Evolutionary conservation across 1,140 invertebrate genomes (phyloP).

Genomic region (Drosophila kepulauana): DNA sequence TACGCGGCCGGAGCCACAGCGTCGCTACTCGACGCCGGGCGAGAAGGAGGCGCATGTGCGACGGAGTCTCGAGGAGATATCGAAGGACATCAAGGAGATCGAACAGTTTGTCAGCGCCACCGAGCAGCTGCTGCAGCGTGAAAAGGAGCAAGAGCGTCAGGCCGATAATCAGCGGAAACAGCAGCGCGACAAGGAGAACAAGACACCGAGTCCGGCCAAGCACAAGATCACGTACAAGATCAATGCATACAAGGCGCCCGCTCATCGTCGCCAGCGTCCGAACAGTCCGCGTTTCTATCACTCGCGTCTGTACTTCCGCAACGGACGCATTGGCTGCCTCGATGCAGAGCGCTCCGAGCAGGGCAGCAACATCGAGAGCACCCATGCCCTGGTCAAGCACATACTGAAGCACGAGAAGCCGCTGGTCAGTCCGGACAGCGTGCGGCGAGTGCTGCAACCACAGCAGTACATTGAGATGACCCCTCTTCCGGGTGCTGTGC

Average conservation of each 20-base stretch:
- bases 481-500: conserved; percentile 61
- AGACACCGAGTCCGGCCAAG: conserved; percentile 72
- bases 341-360: conserved; percentile 70
- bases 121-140: conserved; percentile 71
- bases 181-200: conserved; percentile 76
- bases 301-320: conserved; percentile 80
- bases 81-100: conserved; percentile 81
- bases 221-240: conserved; percentile 73
- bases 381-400: conserved; percentile 81
- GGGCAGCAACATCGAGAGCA: conserved; percentile 77
- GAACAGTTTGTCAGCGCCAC: conserved; percentile 83
- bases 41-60: conserved; percentile 78
- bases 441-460: conserved; percentile 64
- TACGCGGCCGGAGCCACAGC: conserved; percentile 62
- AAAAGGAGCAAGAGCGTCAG: conserved; percentile 51
- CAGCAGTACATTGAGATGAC: conserved; percentile 58
- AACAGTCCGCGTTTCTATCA: conserved; percentile 75
- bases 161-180: neutral
- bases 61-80: conserved; percentile 82
- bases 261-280: conserved; percentile 60
- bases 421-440: conserved; percentile 76
- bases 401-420: conserved; percentile 82
- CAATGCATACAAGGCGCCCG: conserved; percentile 71
- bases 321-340: conserved; percentile 82
- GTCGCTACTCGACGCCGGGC: conserved; percentile 75